Base-by-base conservation (phyloP, 2,888 invertebrate species). In the Temnothorax unifasciatus region DNA sequence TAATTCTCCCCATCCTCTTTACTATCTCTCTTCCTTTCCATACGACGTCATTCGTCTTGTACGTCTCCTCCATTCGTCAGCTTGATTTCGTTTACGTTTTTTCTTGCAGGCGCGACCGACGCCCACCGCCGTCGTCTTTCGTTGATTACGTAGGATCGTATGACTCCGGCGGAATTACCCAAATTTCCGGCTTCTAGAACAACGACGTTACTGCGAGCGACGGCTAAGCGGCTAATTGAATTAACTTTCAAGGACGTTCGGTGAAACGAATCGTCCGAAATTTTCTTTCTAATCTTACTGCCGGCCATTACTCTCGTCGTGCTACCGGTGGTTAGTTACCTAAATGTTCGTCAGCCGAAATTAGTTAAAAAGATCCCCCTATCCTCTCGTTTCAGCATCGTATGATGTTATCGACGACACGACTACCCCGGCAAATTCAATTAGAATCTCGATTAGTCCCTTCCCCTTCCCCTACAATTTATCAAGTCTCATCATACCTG, bases 391-490 rank as follows among this genome's bases (percentile, higher is more conserved):
- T 25, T n/a, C n/a, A 9, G 8, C 11, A 52, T 21, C 18, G 52
- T n/a, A 77, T 63, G 69, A 63, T 69, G 83, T 89, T 88, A 88
- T 87, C 88, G 88, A 59, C 74, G 81, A 88, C 85, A 71, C 83
- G 85, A 87, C 87, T 86, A 87, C 75, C 68, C 64, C 61, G 86
- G 69, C 82, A 87, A 89, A 89, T 75, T 86, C 87, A 89, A 89
- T 89, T 89, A 89, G 79, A 86, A 87, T 89, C 82, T 87, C 86
- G 87, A 87, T 89, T 84, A 89, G 69, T 83, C 83, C 63, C 89
- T 76, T 29, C 5, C 25, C 18, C 41, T 50, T 6, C 41, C n/a
- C 34, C 34, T 34, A 25, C 21, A 18, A 52, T 54, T 54, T 21
- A 41, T 5, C n/a, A 41, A 41, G 15, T 66, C 41, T 41, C 25